Conservation (phyloP, 2,797 vertebrate species). For the Lerista edwardsae region DNA sequence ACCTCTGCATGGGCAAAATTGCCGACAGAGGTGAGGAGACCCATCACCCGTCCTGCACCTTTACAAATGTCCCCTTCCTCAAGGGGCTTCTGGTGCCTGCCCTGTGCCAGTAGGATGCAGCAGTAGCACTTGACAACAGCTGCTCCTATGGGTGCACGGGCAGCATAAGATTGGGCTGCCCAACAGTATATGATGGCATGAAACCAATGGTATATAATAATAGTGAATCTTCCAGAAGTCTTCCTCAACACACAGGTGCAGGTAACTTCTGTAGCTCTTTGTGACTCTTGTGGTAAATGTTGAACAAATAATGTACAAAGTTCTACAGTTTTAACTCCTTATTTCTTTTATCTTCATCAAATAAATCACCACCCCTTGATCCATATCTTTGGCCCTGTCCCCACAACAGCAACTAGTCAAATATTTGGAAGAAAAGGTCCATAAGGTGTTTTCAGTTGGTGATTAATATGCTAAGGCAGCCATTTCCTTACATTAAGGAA, state of each 20-base stretch:
- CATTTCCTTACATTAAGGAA: neutral
- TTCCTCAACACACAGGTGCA: neutral
- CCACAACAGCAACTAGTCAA: neutral
- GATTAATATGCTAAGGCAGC: neutral
- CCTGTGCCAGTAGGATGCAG: too few species aligned
- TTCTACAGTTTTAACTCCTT: neutral
- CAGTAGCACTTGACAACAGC: too few species aligned
- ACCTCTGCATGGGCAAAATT: too few species aligned
- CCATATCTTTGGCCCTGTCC: neutral
- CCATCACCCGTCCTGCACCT: too few species aligned
- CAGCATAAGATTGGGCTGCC: too few species aligned
- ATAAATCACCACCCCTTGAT: neutral
- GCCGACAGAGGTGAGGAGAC: too few species aligned
- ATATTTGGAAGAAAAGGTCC: neutral
- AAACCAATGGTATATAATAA: too few species aligned
- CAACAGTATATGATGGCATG: too few species aligned
- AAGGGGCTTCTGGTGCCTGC: too few species aligned
- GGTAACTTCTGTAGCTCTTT: neutral
- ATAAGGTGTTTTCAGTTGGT: neutral
- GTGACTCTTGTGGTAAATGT: neutral
- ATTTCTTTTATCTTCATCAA: neutral
- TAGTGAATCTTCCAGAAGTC: neutral
- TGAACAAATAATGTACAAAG: neutral
- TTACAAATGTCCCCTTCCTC: too few species aligned
- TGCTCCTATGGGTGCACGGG: too few species aligned